These are phyloP conservation scores for Neocrepidodera transversa DNA, from an alignment of 2,888 invertebrate species.

Conservation along the genomic window DNA sequence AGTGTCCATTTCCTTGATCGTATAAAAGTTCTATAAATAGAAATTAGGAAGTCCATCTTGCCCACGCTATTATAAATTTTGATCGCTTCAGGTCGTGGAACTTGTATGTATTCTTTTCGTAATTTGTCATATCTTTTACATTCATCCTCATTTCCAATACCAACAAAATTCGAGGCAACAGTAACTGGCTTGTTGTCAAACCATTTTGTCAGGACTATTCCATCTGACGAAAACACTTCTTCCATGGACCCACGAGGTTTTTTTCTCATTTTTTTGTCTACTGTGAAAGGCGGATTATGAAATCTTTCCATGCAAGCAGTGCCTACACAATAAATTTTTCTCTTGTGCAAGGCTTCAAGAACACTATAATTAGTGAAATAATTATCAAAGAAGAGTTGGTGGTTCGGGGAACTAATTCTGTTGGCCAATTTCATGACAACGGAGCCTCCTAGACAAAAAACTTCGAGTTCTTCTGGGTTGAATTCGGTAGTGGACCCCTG, in stretches of 20 bases:
- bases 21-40: slow-evolving; percentile 44
- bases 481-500: slow-evolving; percentile 5
- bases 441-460: slow-evolving; percentile 4
- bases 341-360: slow-evolving; percentile 28
- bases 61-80: slow-evolving; percentile 45
- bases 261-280: slow-evolving; percentile 35
- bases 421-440: slow-evolving; percentile 4
- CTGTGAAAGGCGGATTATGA: slow-evolving; percentile 36
- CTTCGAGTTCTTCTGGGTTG: slow-evolving; percentile 4
- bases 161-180: neutral
- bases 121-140: slow-evolving; percentile 9
- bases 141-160: neutral
- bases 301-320: slow-evolving; percentile 39
- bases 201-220: slow-evolving; percentile 1
- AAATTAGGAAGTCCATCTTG: slow-evolving; percentile 44
- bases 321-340: slow-evolving; percentile 20
- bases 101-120: slow-evolving; percentile 5
- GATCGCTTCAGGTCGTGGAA: slow-evolving; percentile 41
- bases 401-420: slow-evolving; percentile 5
- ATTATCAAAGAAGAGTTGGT: slow-evolving; percentile 39
- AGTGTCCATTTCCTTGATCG: slow-evolving; percentile 39
- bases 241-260: slow-evolving; percentile 33
- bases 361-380: slow-evolving; percentile 41
- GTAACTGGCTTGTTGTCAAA: neutral
- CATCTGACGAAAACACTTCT: slow-evolving; percentile 35